A percentile compares a stretch with the other conserved stretches of the same genome.
Evolutionary conservation across 2,113 vertebrate genomes (phyloP).

Genomic region (Agapornis roseicollis): DNA sequence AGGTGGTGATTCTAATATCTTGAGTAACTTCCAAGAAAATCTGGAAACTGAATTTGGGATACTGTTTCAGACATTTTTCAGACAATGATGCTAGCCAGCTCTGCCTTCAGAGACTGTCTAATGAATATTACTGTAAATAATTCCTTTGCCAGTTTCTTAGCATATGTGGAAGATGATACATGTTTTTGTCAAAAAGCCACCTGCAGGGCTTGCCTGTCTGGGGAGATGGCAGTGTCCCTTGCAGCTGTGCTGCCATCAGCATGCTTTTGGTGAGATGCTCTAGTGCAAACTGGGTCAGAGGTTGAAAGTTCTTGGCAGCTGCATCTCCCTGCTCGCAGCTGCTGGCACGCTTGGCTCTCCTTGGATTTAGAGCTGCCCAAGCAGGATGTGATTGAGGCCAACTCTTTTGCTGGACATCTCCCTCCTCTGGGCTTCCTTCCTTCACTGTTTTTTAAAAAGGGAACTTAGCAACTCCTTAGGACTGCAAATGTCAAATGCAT

Average conservation of each 20-base stretch:
- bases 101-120: neutral
- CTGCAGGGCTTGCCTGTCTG: neutral
- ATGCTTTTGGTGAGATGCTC: neutral
- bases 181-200: neutral
- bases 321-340: neutral
- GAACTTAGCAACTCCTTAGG: neutral
- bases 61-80: neutral
- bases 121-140: neutral
- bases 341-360: neutral
- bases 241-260: neutral
- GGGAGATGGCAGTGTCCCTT: neutral
- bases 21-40: neutral
- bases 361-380: slow-evolving; percentile 34
- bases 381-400: slow-evolving; percentile 66
- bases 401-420: slow-evolving; percentile 48
- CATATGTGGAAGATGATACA: accelerated
- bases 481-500: neutral
- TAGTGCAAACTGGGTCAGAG: slow-evolving; percentile 1
- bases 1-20: neutral
- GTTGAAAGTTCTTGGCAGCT: slow-evolving; percentile 47
- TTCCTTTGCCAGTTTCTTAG: neutral
- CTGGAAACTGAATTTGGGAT: neutral
- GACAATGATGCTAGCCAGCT: neutral
- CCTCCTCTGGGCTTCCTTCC: slow-evolving; percentile 60
- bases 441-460: neutral